Evolutionary conservation across 2,113 vertebrate genomes (phyloP), one percentile per base, ranked within the genome.

Genomic region (Platanista minor): DNA sequence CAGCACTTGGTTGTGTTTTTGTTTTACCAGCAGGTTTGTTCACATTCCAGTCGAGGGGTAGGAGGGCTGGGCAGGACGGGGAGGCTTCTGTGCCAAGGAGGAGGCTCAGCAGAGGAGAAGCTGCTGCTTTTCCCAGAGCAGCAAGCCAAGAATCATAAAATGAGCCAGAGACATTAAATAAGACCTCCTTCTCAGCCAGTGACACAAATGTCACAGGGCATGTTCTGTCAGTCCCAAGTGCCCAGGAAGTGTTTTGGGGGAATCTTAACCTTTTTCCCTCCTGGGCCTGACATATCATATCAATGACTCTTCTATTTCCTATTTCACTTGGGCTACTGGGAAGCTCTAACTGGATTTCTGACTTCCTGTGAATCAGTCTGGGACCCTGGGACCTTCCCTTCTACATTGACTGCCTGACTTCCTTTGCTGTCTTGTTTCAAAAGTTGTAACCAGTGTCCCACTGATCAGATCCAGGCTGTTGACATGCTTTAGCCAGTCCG

Each of bases 21-120:
- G 71, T 94, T 74, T 43, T 29, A 21, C 64, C 8, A 80, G 95
- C 96, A 92, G 95, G 97, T 97, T 77, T 43, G 87, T 85, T 91
- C 92, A 95, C 95, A 96, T 97, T 97, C 98, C 97, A 90, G 90
- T 61, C 92, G 1, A 25, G 52, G 71, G 95, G 74, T 20, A 46
- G 86, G 82, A 90, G 72, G 91, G 69, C 92, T 23, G 69, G 89
- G 96, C 91, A 81, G 36, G 77, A 33, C 72, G 17, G 0, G 84
- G 87, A 71, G 87, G 91, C 89, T 87, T 57, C 14, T 1, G 62
- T 96, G 94, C 95, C 87, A 71, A 46, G 75, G 69, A 90, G 25
- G 13, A 95, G 90, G 72, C 39, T 78, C 67, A 8, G 33, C 0
- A 1, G 20, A 81, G 49, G 77, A 86, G 74, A 75, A 54, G 31